These are phyloP conservation scores for Trematomus bernacchii DNA, from an alignment of 2,797 vertebrate species.

Conservation along the genomic window DNA sequence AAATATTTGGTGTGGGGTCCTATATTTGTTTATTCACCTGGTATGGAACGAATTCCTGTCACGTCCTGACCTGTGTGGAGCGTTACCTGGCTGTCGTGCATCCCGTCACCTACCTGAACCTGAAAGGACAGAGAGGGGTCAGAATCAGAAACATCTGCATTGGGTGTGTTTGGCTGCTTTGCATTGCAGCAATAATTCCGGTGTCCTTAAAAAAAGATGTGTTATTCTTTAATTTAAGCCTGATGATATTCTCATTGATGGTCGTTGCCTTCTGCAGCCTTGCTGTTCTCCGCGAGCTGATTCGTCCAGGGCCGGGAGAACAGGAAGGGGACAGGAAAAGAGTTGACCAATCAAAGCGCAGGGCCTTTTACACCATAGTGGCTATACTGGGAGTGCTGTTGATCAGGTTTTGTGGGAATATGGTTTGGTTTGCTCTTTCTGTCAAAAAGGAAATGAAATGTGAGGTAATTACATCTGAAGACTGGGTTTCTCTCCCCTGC, in stretches of 20 bases:
- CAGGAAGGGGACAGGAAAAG: not conserved
- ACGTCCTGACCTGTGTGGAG: no score
- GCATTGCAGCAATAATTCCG: no score
- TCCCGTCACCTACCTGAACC: no score
- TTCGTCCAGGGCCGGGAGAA: conserved; percentile 43
- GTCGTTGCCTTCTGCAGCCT: conserved; percentile 33
- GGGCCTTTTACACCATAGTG: no score
- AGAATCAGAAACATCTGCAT: no score
- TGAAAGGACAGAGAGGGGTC: no score
- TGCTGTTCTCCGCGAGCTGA: conserved; percentile 42
- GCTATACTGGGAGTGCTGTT: not conserved
- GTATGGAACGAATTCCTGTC: no score
- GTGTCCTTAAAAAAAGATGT: fast-evolving
- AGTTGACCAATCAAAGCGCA: not conserved
- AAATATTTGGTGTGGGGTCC: fast-evolving
- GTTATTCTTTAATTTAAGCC: fast-evolving
- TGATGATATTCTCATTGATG: fast-evolving
- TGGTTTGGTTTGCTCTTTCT: fast-evolving
- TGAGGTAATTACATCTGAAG: fast-evolving
- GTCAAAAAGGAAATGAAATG: not conserved
- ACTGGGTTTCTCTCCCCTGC: conserved; percentile 5
- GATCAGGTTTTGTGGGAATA: not conserved
- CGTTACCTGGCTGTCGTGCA: no score
- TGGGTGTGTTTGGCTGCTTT: no score
- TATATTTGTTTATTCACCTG: not conserved